Evolutionary conservation across 2,113 vertebrate species (phyloP), one percentile per base, ranked within the genome.

Genomic region (Thermophis baileyi): DNA sequence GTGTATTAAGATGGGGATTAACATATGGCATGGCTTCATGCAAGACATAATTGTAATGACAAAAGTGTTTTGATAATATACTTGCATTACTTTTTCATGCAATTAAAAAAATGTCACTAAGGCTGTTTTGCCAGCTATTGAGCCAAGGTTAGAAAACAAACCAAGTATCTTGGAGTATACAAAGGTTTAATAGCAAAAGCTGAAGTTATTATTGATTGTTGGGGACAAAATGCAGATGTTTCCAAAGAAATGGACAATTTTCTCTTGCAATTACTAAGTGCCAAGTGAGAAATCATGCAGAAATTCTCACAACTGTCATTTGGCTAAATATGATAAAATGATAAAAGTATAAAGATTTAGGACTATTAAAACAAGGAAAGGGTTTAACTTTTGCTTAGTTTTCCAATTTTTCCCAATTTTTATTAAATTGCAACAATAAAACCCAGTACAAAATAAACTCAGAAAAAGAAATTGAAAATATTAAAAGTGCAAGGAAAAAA

Each of bases 11-110:
- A 89, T 90, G 60, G 20, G 20, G 1, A 6, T 20, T 74, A 24
- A 7, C 44, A 85, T 92, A 35, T 88, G 81, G 60, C n/a, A 89
- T 88, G 46, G 3, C 90, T 89, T 91, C 92, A 91, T 92, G 1
- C 63, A 93, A 46, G 63, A 69, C 25, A 60, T 0, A 5, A 94
- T 44, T 49, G 49, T 22, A 40, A 49, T 6, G 1, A 0, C 40
- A 86, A 85, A 88, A 74, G n/a, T 0, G 11, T 1, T 81, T 6
- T 54, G 60, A 30, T 25, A 30, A 4, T 20, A 10, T 5, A 1
- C 54, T 94, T 1, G 0, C 0, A 9, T n/a, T 51, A 8, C 60
- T 53, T 50, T 85, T 81, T 94, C 27, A 90, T 35, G 22, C 0
- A 0, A 51, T 91, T 92, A 90, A 24, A 92, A 85, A 63, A 27